A percentile compares a stretch with the other conserved stretches of the same genome.
Evolutionary conservation across 2,888 invertebrate species (phyloP).

Genomic region (Pterobdella sp.): DNA sequence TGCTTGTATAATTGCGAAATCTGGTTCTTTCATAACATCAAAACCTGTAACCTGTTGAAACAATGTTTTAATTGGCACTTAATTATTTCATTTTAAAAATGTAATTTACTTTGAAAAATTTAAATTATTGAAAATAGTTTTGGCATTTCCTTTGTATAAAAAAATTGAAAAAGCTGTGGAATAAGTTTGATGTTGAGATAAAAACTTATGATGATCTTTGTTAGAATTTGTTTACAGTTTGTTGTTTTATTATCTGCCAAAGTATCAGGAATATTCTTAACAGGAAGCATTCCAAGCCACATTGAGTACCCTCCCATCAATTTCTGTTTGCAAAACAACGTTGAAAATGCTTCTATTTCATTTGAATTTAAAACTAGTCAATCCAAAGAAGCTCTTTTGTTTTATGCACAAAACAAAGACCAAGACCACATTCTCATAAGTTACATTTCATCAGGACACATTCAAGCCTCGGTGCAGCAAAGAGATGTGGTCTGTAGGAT

Average conservation of each 20-base stretch:
- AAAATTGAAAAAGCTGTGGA: too few species aligned
- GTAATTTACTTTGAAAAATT: not conserved
- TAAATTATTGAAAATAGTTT: not conserved
- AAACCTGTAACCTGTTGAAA: too few species aligned
- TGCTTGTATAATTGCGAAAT: not conserved
- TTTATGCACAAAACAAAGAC: constrained; percentile 82
- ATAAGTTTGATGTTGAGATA: too few species aligned
- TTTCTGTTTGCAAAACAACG: constrained; percentile 40
- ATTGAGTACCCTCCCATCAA: constrained; percentile 47
- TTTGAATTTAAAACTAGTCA: constrained; percentile 46
- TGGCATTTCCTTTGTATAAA: too few species aligned
- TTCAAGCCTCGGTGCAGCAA: constrained; percentile 60
- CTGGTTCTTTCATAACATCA: not conserved
- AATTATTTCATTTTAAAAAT: too few species aligned
- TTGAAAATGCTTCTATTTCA: constrained; percentile 42
- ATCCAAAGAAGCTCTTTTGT: constrained; percentile 61
- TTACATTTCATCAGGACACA: constrained; percentile 46
- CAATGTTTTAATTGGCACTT: too few species aligned
- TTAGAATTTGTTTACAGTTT: too few species aligned
- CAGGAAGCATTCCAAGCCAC: constrained; percentile 40
- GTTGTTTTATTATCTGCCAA: constrained; percentile 39
- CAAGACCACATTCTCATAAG: constrained; percentile 81
- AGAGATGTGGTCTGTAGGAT: constrained; percentile 41
- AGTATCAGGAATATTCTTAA: not conserved
- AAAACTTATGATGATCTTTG: too few species aligned